Percentiles rank a stretch among this genome's conserved stretches.
phyloP scores from a whole-genome alignment of 2,113 vertebrate genomes.

The Silurus asotus region DNA sequence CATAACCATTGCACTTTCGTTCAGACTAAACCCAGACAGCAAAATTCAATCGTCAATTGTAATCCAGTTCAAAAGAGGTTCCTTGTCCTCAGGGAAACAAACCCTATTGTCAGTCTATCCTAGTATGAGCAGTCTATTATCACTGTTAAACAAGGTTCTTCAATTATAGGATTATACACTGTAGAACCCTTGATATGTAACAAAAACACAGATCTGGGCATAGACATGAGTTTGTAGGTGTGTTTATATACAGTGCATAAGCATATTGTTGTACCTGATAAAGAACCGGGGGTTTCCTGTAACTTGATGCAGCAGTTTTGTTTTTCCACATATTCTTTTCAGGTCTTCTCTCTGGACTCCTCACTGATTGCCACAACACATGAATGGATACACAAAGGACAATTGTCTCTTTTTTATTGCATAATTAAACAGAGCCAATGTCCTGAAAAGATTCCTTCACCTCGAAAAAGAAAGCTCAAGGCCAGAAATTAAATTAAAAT shows the following conservation, averaged over 20 bases:
- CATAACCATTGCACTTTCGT: background rate
- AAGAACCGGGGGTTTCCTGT: conserved; percentile 61
- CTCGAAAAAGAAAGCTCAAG: background rate
- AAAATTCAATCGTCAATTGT: background rate
- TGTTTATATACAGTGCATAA: conserved; percentile 46
- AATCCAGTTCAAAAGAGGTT: conserved; percentile 1
- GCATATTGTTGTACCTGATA: conserved; percentile 69
- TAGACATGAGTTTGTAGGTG: background rate
- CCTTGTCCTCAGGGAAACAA: background rate
- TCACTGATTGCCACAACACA: conserved; percentile 34
- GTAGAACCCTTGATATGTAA: background rate
- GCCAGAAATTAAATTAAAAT: background rate
- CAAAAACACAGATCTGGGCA: background rate
- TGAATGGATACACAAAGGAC: background rate
- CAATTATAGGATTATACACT: background rate
- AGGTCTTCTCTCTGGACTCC: conserved; percentile 59
- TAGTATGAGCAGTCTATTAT: background rate
- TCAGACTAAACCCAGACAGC: background rate
- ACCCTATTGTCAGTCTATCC: background rate
- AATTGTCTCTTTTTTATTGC: background rate
- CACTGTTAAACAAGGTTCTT: background rate
- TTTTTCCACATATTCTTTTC: conserved; percentile 63
- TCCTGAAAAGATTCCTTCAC: conserved; percentile 3
- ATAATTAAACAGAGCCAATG: background rate
- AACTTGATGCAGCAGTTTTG: conserved; percentile 58